Percentiles rank a stretch among this genome's conserved stretches.
Evolutionary conservation across 2,888 invertebrate genomes (phyloP).

Genomic region (Nomada flava): DNA sequence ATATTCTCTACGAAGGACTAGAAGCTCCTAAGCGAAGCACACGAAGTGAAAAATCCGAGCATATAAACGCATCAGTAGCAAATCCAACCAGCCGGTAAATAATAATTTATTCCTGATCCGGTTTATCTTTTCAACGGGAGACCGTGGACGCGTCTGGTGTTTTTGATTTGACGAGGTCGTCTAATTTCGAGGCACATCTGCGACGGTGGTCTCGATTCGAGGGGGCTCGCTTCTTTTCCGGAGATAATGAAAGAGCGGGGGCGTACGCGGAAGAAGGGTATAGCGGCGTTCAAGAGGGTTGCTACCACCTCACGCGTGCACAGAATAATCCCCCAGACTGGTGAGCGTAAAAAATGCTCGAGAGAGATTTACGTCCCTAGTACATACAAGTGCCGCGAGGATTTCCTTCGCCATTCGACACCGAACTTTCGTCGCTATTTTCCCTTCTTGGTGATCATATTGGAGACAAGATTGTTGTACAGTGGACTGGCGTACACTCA

Average conservation of each 20-base stretch:
- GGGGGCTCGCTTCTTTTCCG: slow-evolving; percentile 58
- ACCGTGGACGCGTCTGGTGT: slow-evolving; percentile 64
- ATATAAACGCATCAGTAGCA: neutral
- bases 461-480: neutral
- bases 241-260: slow-evolving; percentile 70
- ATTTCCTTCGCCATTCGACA: slow-evolving; percentile 50
- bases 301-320: slow-evolving; percentile 71
- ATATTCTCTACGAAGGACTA: neutral
- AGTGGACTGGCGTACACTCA: neutral
- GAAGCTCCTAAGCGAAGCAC: neutral
- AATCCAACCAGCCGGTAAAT: slow-evolving; percentile 25
- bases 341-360: slow-evolving; percentile 64
- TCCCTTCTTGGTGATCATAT: slow-evolving; percentile 9
- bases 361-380: slow-evolving; percentile 63
- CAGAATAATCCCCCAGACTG: slow-evolving; percentile 66
- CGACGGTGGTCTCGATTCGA: slow-evolving; percentile 69
- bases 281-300: slow-evolving; percentile 55
- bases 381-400: slow-evolving; percentile 69
- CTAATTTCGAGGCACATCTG: slow-evolving; percentile 74
- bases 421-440: slow-evolving; percentile 27
- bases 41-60: slow-evolving; percentile 5
- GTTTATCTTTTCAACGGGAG: slow-evolving; percentile 33
- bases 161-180: slow-evolving; percentile 69
- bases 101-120: slow-evolving; percentile 50
- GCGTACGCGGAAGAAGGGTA: slow-evolving; percentile 18